A percentile compares a stretch with the other conserved stretches of the same genome.
Conservation (phyloP, 2,888 invertebrate genomes). For the Drosophila melanocephala region DNA sequence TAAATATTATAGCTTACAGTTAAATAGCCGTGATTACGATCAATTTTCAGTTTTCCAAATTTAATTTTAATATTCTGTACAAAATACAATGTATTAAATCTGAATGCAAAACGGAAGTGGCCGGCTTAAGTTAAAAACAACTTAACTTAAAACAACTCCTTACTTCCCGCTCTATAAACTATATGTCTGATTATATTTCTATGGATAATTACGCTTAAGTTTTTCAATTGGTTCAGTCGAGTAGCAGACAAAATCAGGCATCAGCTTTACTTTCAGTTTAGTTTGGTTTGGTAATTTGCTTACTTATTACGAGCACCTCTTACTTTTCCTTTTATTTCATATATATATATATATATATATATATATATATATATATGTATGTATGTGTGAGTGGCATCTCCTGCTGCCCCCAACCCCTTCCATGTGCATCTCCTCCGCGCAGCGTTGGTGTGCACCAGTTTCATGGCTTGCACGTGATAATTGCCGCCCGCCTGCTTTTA, state of each 20-base stretch:
- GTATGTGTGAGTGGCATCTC: neutral
- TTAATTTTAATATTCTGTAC: neutral
- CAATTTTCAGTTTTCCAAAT: neutral
- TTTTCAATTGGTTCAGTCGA: conserved; percentile 22
- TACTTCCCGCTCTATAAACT: neutral
- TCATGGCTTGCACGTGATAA: conserved; percentile 75
- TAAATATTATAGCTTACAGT: neutral
- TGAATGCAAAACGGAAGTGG: neutral
- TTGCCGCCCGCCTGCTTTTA: conserved; percentile 54
- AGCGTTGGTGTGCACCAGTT: conserved; percentile 46
- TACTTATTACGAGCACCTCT: conserved; percentile 32
- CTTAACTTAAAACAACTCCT: neutral
- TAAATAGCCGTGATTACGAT: neutral
- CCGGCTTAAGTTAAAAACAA: neutral
- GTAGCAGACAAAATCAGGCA: neutral
- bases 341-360: neutral
- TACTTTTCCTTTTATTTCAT: conserved; percentile 45
- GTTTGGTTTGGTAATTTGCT: conserved; percentile 36
- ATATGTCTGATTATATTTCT: neutral
- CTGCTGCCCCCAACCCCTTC: neutral
- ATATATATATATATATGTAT: neutral
- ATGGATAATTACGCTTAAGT: neutral
- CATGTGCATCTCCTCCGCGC: conserved; percentile 5
- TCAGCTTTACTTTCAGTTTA: conserved; percentile 14
- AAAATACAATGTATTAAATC: neutral